Evolutionary conservation across 1,140 invertebrate genomes (phyloP).

Genomic region (Drosophila carrolli): DNA sequence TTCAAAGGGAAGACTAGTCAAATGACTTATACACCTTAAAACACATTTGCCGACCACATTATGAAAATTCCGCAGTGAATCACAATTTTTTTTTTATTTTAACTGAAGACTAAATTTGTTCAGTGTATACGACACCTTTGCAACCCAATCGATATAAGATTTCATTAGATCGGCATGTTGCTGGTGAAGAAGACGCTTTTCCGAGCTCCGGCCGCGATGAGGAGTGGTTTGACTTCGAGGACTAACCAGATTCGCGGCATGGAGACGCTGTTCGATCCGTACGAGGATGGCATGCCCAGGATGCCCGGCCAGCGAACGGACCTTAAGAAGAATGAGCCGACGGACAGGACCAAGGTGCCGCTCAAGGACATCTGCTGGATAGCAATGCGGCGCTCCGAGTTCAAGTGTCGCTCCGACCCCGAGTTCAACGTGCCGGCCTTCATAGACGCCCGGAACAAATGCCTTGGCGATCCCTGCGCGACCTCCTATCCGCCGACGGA

Average conservation of each 20-base stretch:
- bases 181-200: not conserved
- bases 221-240: not conserved
- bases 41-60: not conserved
- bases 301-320: not conserved
- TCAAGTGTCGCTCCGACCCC: conserved; percentile 58
- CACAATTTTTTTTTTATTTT: not conserved
- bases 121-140: not conserved
- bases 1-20: not conserved
- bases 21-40: not conserved
- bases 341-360: conserved; percentile 7
- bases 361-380: conserved; percentile 45
- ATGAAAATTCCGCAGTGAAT: conserved; percentile 25
- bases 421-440: conserved; percentile 38
- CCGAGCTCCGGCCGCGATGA: not conserved
- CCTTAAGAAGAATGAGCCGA: conserved; percentile 1
- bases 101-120: not conserved
- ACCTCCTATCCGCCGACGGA: conserved; percentile 20
- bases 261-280: conserved; percentile 29
- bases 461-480: conserved; percentile 16
- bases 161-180: not conserved
- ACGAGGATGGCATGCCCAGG: conserved; percentile 20
- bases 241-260: conserved; percentile 1
- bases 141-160: not conserved
- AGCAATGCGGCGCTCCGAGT: conserved; percentile 43
- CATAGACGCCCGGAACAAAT: conserved; percentile 25